Percentiles rank a stretch among this genome's conserved stretches.
These are phyloP conservation scores for Scleropages formosus DNA, from an alignment of 2,797 vertebrate species.

Conservation along the genomic window DNA sequence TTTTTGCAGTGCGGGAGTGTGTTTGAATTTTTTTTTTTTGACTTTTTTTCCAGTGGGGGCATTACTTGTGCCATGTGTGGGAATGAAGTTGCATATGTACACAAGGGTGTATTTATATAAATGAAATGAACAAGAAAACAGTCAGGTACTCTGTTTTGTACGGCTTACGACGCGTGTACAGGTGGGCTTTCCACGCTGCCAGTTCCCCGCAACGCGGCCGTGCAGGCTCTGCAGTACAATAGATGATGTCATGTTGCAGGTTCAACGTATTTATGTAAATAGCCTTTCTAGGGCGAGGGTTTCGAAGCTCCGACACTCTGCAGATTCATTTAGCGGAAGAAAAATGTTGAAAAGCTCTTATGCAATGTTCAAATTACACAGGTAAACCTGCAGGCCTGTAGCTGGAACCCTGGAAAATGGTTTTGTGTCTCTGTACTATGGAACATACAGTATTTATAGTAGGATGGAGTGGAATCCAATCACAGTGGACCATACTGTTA, in stretches of 20 bases:
- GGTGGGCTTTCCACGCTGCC: constrained; percentile 78
- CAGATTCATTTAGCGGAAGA: constrained; percentile 73
- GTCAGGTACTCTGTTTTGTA: constrained; percentile 93
- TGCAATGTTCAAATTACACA: constrained; percentile 79
- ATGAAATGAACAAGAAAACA: constrained; percentile 62
- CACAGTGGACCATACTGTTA: constrained; percentile 67
- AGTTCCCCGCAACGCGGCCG: constrained; percentile 81
- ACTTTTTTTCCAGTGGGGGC: constrained; percentile 56
- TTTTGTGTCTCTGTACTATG: constrained; percentile 61
- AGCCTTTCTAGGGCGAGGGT: constrained; percentile 61
- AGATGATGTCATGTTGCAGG: constrained; percentile 90
- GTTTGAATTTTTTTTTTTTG: too few relatives aligned
- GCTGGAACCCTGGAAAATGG: constrained; percentile 29
- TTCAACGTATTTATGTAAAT: constrained; percentile 93
- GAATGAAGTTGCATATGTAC: constrained; percentile 52
- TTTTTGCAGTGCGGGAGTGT: too few relatives aligned
- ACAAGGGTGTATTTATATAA: constrained; percentile 46
- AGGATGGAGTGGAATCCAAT: constrained; percentile 58
- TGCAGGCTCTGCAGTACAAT: constrained; percentile 82
- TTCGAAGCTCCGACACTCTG: constrained; percentile 68
- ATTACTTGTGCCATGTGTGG: constrained; percentile 83
- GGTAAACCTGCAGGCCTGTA: constrained; percentile 66
- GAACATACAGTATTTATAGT: constrained; percentile 63
- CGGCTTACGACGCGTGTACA: constrained; percentile 78
- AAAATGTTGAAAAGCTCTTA: constrained; percentile 67